Evolutionary conservation across 1,140 invertebrate genomes (phyloP), one percentile per base, ranked within the genome.

Genomic region (Magallana ariakensis): DNA sequence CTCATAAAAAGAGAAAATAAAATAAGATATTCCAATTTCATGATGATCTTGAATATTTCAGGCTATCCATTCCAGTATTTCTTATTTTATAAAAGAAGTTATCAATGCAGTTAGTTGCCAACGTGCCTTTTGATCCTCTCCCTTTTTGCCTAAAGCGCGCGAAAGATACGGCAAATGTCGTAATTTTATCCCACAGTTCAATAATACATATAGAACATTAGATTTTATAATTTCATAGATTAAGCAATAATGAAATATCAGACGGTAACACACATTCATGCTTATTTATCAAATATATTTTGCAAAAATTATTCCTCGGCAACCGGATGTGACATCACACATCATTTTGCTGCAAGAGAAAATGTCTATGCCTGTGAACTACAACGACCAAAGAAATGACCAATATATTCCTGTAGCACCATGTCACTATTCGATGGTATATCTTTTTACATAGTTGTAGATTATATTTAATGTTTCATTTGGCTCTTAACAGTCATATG

Each of bases 401-500:
- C 57, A n/a, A 66, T 70, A 46, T 62, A 66, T 53, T 62, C n/a
- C 46, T 62, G 5, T 84, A 62, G 58, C 83, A 8, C 33, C 46
- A 53, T 84, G 57, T 84, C n/a, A 62, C 33, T 60, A 15, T 57
- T 62, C 16, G 16, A 19, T 56, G 81, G 53, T 83, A 56, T 56
- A 46, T 11, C 53, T 57, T 57, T 83, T 83, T 55, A 19, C 13
- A 56, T 15, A 83, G 53, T n/a, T 56, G 26, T 26, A 56, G 81
- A 56, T 83, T 55, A n/a, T 22, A 56, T 55, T 8, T 13, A 13
- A 10, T 83, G 53, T 22, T 19, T 33, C 16, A 55, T 55, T 22
- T 22, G 13, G 15, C 33, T 11, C 26, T 75, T 10, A 11, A 0
- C 33, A 26, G 66, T 26, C 19, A 4, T 75, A 22, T 15, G 13